Conservation (phyloP, 2,113 vertebrate genomes). For the Oceanodroma tethys region DNA sequence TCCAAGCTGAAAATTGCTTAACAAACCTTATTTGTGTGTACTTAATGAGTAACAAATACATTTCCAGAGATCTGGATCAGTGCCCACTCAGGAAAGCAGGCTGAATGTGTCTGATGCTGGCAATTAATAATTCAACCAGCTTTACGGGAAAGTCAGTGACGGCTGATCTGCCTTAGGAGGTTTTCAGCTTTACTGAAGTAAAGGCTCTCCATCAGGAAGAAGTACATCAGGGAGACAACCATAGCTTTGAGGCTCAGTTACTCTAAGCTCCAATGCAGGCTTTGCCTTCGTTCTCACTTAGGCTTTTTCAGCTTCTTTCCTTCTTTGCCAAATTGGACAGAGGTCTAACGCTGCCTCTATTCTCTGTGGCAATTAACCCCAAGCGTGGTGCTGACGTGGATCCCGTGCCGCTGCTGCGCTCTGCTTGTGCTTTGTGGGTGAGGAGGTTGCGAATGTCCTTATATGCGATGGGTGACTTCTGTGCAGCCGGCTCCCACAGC, state of each 20-base stretch:
- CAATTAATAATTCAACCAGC: constrained; percentile 5
- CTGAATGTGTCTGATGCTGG: background rate
- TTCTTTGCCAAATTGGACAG: background rate
- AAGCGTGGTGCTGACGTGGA: rapidly evolving
- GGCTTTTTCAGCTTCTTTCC: background rate
- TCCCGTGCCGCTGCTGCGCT: background rate
- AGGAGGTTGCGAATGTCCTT: background rate
- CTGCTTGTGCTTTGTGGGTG: background rate
- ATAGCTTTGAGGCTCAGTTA: background rate
- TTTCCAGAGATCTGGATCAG: constrained; percentile 18
- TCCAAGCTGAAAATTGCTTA: constrained; percentile 1
- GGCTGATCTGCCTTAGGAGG: background rate
- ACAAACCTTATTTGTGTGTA: background rate
- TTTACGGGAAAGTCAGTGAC: background rate
- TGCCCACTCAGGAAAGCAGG: background rate
- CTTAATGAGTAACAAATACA: constrained; percentile 34
- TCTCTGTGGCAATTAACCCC: background rate
- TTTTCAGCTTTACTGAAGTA: background rate
- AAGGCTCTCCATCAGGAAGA: background rate
- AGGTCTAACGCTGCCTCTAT: background rate
- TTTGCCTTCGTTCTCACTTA: background rate
- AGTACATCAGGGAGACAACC: background rate
- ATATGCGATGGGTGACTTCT: background rate
- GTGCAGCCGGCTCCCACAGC: background rate
- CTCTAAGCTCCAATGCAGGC: background rate